Evolutionary conservation across 2,113 vertebrate genomes (phyloP).

Genomic region (Bostrychus sinensis): DNA sequence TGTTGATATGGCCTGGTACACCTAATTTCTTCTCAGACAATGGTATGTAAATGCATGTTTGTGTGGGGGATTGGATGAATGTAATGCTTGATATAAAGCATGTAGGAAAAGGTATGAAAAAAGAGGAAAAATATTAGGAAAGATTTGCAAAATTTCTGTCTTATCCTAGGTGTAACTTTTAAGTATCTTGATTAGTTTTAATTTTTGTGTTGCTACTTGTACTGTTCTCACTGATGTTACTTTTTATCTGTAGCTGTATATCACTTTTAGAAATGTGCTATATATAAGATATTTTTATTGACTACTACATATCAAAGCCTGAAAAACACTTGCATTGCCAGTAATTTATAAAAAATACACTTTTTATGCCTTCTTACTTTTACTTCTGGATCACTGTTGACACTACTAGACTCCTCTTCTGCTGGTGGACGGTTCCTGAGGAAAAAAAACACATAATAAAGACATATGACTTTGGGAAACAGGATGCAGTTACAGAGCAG

Average conservation of each 20-base stretch:
- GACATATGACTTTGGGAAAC: neutral
- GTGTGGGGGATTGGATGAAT: neutral
- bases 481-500: neutral
- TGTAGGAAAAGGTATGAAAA: neutral
- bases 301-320: neutral
- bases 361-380: constrained; percentile 80
- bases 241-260: too few species aligned
- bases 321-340: neutral
- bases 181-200: too few species aligned
- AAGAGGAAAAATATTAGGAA: neutral
- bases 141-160: too few species aligned
- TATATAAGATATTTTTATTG: too few species aligned
- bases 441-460: constrained; percentile 5
- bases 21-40: neutral
- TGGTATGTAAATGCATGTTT: neutral
- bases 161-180: too few species aligned
- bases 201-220: too few species aligned
- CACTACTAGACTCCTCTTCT: constrained; percentile 87
- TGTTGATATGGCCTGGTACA: neutral
- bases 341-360: neutral
- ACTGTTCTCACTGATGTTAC: too few species aligned
- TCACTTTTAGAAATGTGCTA: too few species aligned
- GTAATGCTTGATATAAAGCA: neutral
- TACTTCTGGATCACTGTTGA: constrained; percentile 90
- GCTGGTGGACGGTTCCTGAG: constrained; percentile 85